A percentile compares a stretch with the other conserved stretches of the same genome.
These are phyloP conservation scores for Silurus asotus DNA, from an alignment of 2,113 vertebrate species.

Conservation along the genomic window DNA sequence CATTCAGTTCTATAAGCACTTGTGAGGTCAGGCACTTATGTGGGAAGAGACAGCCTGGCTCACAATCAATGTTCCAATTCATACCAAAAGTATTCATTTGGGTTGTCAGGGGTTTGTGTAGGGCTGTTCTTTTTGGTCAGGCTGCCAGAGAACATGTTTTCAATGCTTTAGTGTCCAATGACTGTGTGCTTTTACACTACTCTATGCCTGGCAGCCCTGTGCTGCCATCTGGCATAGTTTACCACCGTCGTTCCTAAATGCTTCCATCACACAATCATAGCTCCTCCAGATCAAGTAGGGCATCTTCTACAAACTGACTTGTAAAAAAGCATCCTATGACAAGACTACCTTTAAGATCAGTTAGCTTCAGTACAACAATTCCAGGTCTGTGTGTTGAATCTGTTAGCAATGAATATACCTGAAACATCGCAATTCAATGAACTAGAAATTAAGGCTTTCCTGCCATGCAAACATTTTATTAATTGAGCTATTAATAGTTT, in stretches of 20 bases:
- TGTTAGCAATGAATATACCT: not conserved
- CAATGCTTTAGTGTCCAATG: not conserved
- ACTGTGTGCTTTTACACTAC: not conserved
- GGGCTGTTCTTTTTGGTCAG: not conserved
- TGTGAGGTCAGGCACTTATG: not conserved
- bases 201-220: not conserved
- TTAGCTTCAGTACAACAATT: not conserved
- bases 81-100: not conserved
- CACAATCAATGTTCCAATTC: not conserved
- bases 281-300: not conserved
- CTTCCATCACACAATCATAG: not conserved
- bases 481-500: too few relatives aligned
- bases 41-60: not conserved
- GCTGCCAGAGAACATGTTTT: not conserved
- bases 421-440: too few relatives aligned
- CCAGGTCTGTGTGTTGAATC: not conserved
- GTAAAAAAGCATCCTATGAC: not conserved
- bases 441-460: too few relatives aligned
- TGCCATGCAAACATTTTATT: too few relatives aligned
- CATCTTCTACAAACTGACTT: not conserved
- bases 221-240: not conserved
- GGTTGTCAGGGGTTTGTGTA: not conserved
- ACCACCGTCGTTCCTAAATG: not conserved
- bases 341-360: not conserved
- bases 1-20: not conserved